Base-by-base conservation (phyloP, 2,113 vertebrate species). In the Fregetta grallaria region DNA sequence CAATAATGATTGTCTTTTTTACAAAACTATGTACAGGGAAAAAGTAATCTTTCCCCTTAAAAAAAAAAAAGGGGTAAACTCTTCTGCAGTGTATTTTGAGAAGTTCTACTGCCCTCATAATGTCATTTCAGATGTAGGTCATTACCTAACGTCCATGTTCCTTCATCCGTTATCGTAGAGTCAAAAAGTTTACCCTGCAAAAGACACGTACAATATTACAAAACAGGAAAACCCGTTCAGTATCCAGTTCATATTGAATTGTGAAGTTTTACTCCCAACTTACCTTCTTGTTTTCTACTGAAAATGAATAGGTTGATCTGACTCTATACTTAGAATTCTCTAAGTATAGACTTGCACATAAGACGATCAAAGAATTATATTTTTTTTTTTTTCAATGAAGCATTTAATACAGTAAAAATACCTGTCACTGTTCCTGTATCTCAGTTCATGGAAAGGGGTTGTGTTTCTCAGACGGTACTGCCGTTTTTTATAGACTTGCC, bases 61-160 rank as follows among this genome's bases (percentile, higher is more conserved):
- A 63, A 68, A 38, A 38, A 62, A 22, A 23, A 9, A 3, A 2
- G 7, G 7, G 14, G 7, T 27, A 45, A 71, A 34, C 13, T 63
- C 14, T n/a, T 78, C 25, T 80, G 47, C 36, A 77, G 32, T 13
- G 4, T 29, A 13, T 65, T 16, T 6, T 34, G 30, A 36, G 17
- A 80, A 23, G 11, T 44, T 74, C 52, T 66, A 23, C 15, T 58
- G 32, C 20, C 25, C 61, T 59, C 7, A 50, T 30, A 30, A 58
- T 4, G 38, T 25, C 49, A 68, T 12, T 71, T 83, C 61, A 94
- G 50, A 36, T 22, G n/a, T 2, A 86, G 20, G 18, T 74, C 88
- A 85, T 98, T 98, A 99, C 99, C 99, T 90, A 99, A 96, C 6
- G 99, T 99, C 99, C 99, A 99, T 0, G 99, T 99, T 73, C 98